Evolutionary conservation across 2,113 vertebrate species (phyloP).

Genomic region (Taurulus bubalis): DNA sequence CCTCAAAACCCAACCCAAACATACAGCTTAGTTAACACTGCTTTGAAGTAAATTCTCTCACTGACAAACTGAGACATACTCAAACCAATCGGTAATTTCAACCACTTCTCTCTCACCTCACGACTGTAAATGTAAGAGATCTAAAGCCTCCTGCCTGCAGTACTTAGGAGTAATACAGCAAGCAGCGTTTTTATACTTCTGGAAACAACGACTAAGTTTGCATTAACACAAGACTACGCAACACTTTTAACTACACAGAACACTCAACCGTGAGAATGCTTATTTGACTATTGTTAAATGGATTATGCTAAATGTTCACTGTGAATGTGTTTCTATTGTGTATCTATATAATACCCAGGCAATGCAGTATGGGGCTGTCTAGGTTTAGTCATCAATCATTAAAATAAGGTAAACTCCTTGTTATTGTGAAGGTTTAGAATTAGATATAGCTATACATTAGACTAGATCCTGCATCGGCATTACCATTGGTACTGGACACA

Average conservation of each 20-base stretch:
- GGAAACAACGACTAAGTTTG: not conserved
- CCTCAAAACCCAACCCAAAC: slow-evolving; percentile 34
- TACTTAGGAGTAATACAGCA: slow-evolving; percentile 35
- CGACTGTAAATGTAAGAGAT: slow-evolving; percentile 50
- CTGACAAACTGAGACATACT: slow-evolving; percentile 25
- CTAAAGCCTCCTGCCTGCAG: slow-evolving; percentile 34
- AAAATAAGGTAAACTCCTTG: not conserved
- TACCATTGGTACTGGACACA: not conserved
- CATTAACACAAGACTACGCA: not conserved
- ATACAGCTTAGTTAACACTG: slow-evolving; percentile 28
- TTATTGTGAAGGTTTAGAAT: not conserved
- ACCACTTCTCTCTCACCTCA: not conserved
- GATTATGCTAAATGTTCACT: not conserved
- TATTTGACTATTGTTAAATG: not conserved
- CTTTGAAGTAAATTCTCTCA: slow-evolving; percentile 52
- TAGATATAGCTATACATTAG: not conserved
- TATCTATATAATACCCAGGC: not conserved
- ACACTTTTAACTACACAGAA: not conserved
- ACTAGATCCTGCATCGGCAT: not conserved
- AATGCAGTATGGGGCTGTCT: not conserved
- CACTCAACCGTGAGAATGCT: not conserved
- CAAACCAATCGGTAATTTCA: slow-evolving; percentile 38
- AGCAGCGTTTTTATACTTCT: slow-evolving; percentile 9
- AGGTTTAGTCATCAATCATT: not conserved
- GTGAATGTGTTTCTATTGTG: not conserved